Conservation (phyloP, 2,888 invertebrate genomes). For the Ichneumoninae sp. region DNA sequence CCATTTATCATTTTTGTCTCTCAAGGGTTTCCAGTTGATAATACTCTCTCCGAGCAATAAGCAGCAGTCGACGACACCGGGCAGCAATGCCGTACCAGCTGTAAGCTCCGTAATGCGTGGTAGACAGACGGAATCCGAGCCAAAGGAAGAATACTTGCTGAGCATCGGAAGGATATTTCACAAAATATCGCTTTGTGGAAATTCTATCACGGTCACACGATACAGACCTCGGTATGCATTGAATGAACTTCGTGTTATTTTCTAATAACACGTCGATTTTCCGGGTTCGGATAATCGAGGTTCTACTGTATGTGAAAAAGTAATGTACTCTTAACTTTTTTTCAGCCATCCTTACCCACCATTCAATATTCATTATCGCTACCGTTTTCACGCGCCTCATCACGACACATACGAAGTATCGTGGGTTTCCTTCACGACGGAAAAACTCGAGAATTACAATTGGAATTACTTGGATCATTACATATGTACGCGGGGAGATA, state of each 20-base stretch:
- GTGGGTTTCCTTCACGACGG: constrained; percentile 96
- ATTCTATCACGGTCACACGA: constrained; percentile 96
- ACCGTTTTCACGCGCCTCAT: constrained; percentile 96
- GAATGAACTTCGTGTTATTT: neutral
- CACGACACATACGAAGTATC: constrained; percentile 97
- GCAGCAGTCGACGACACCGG: constrained; percentile 78
- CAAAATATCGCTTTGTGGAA: constrained; percentile 93
- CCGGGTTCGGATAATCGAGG: too few relatives aligned
- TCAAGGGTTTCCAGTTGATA: constrained; percentile 93
- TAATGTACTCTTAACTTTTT: neutral
- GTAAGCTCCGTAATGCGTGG: constrained; percentile 83
- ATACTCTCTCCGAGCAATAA: constrained; percentile 85
- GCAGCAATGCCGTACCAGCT: constrained; percentile 75
- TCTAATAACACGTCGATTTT: neutral
- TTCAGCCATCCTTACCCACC: constrained; percentile 96
- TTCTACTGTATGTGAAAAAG: neutral
- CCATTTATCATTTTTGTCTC: constrained; percentile 49
- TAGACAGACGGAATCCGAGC: constrained; percentile 84
- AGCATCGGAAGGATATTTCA: constrained; percentile 98
- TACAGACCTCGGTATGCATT: constrained; percentile 93
- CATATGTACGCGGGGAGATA: constrained; percentile 97
- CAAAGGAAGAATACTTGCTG: constrained; percentile 91
- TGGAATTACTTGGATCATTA: constrained; percentile 99
- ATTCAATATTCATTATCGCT: constrained; percentile 95
- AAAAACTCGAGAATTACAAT: constrained; percentile 97